A percentile compares a stretch with the other conserved stretches of the same genome.
Conservation (phyloP, 2,888 invertebrate genomes). For the Acholoe squamosa region DNA sequence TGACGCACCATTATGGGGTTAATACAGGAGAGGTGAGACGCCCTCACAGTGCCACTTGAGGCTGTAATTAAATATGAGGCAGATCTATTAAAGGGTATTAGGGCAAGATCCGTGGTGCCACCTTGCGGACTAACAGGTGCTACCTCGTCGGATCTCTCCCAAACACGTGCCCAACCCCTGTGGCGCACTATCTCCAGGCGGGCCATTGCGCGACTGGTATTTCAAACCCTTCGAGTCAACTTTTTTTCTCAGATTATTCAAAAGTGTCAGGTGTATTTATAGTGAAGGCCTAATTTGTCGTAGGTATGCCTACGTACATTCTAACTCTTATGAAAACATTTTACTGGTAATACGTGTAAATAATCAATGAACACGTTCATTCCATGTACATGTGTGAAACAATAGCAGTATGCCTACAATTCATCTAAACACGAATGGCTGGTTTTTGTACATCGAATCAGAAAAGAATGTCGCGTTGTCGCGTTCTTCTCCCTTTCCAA, state of each 20-base stretch:
- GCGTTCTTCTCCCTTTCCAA: too few species aligned
- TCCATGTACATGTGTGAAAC: too few species aligned
- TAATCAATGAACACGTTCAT: not conserved
- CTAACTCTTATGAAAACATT: not conserved
- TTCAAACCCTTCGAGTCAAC: not conserved
- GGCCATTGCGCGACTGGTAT: not conserved
- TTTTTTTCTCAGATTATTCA: not conserved
- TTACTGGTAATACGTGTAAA: not conserved
- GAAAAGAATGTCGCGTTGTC: too few species aligned
- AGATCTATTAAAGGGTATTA: constrained; percentile 11
- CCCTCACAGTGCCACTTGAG: not conserved
- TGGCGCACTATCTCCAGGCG: not conserved
- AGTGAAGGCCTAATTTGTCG: not conserved
- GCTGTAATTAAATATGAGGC: constrained; percentile 1
- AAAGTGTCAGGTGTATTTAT: not conserved
- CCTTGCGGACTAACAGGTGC: constrained; percentile 12
- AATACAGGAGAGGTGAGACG: not conserved
- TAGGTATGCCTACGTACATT: not conserved
- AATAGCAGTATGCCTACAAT: too few species aligned
- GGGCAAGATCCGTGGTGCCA: not conserved
- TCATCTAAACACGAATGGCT: too few species aligned
- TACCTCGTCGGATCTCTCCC: not conserved
- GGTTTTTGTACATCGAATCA: too few species aligned
- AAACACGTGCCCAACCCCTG: constrained; percentile 9
- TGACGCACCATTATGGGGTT: not conserved